A percentile compares a stretch with the other conserved stretches of the same genome.
Evolutionary conservation across 2,113 vertebrate species (phyloP).

Genomic region (Phyllopteryx taeniolatus): DNA sequence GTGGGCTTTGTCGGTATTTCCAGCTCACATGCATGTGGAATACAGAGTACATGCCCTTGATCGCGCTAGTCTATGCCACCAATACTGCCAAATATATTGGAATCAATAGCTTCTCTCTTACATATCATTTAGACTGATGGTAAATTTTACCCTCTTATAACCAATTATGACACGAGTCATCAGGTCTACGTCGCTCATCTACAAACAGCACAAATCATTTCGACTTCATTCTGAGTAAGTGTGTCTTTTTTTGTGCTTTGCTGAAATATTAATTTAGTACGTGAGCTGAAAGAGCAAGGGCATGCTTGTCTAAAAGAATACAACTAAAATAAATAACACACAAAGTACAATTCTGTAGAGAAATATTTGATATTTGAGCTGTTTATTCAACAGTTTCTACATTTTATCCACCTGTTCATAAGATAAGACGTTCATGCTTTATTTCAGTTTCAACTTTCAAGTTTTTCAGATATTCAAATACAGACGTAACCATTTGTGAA

Average conservation of each 20-base stretch:
- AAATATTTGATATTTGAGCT: no score
- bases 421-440: no score
- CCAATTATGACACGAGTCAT: slow-evolving; percentile 19
- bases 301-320: slow-evolving; percentile 47
- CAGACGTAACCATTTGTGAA: no score
- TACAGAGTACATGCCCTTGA: slow-evolving; percentile 35
- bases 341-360: slow-evolving; percentile 1
- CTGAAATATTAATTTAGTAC: slow-evolving; percentile 45
- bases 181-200: slow-evolving; percentile 2
- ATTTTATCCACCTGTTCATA: no score
- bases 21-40: slow-evolving; percentile 25
- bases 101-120: slow-evolving; percentile 16
- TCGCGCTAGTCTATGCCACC: slow-evolving; percentile 20
- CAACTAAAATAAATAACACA: slow-evolving; percentile 37
- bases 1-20: slow-evolving; percentile 27
- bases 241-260: slow-evolving; percentile 8
- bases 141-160: slow-evolving; percentile 13
- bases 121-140: slow-evolving; percentile 30
- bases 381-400: no score
- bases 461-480: no score
- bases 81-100: slow-evolving; percentile 23
- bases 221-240: background rate
- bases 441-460: no score
- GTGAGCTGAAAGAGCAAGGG: slow-evolving; percentile 42
- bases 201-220: slow-evolving; percentile 2